Base-by-base conservation (phyloP, 2,113 vertebrate genomes). In the Syngnathus scovelli region DNA sequence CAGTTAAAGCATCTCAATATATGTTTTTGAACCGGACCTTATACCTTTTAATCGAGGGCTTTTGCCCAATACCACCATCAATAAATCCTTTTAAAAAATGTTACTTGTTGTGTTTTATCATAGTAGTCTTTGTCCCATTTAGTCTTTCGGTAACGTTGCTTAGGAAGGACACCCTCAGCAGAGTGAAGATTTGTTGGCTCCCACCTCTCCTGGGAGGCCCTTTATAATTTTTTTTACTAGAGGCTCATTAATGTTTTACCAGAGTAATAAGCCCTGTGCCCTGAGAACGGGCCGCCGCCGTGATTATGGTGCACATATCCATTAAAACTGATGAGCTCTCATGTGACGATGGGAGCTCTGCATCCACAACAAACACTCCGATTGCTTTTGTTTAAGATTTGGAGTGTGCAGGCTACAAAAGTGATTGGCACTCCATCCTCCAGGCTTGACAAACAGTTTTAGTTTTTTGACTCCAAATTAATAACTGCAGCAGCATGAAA, bases 191-290 rank as follows among this genome's bases (percentile, higher is more conserved):
- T 52, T 80, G 75, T 76, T 62, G 70, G 68, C 68, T 64, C 52
- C 21, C 33, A 16, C 64, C 85, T 91, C 93, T 86, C 91, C 80
- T 83, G 91, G 92, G 93, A 92, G 87, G 86, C 86, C 71, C 89
- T 92, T 92, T 92, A 93, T 93, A 93, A 70, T 74, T 82, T 90
- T 92, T 33, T 85, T 86, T 91, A 89, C 90, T 93, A 85, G 86
- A 88, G 89, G 90, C 87, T 92, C 93, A 95, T 95, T 94, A 94
- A 95, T 92, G 91, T 93, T 94, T 93, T 92, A 94, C 89, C 90
- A 89, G 90, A 93, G 91, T 94, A 95, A 95, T 93, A 94, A 92
- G 92, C 89, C 89, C 88, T 82, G 83, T 90, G 92, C 91, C 91
- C 85, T 83, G 92, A 93, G 94, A 94, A 88, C 80, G 85, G 49